These are phyloP conservation scores for Atractosteus spatula DNA, from an alignment of 2,113 vertebrate species.

Conservation along the genomic window DNA sequence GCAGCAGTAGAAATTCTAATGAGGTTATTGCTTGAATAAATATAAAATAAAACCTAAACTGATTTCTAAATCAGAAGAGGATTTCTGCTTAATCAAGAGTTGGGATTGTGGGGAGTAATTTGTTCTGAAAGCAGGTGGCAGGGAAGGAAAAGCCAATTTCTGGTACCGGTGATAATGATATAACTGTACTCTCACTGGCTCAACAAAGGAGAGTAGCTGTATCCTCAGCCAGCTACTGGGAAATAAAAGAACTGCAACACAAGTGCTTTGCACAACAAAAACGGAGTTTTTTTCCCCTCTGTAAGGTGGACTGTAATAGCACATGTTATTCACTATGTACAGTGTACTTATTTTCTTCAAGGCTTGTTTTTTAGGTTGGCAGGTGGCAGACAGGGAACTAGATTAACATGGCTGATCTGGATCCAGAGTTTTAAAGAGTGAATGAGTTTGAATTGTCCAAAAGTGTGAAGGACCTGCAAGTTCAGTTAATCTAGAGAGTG, in stretches of 20 bases:
- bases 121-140: not conserved
- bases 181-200: not conserved
- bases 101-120: not conserved
- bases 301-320: too few species aligned
- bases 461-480: too few species aligned
- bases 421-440: too few species aligned
- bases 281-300: too few species aligned
- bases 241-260: too few species aligned
- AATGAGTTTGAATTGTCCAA: too few species aligned
- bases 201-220: not conserved
- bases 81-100: not conserved
- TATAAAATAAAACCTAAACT: not conserved
- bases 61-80: constrained; percentile 4
- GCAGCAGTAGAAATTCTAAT: not conserved
- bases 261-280: too few species aligned
- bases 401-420: too few species aligned
- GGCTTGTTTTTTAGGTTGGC: too few species aligned
- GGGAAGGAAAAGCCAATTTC: not conserved
- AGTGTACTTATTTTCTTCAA: constrained; percentile 4
- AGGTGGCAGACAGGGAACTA: too few species aligned
- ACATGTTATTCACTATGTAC: not conserved
- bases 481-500: too few species aligned
- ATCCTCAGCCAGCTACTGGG: not conserved
- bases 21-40: constrained; percentile 3
- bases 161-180: too few species aligned